Base-by-base conservation (phyloP, 2,113 vertebrate species). In the Dromiciops gliroides region DNA sequence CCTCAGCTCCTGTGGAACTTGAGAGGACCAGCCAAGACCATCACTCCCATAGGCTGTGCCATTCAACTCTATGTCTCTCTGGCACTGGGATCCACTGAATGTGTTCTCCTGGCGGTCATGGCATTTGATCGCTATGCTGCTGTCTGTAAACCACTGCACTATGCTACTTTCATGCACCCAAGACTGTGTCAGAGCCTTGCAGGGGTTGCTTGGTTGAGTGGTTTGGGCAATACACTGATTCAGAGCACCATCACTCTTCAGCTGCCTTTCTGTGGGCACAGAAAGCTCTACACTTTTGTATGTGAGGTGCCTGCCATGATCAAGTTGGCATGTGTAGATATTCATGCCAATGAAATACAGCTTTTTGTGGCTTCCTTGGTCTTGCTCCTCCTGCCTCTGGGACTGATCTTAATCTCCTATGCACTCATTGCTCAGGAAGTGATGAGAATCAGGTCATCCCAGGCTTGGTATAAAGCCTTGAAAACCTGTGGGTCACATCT, bases 251-350 rank as follows among this genome's bases (percentile, higher is more conserved):
- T 97, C 47, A 98, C 97, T 8, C 94, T 97, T 93, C 50, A 75
- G 94, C 51, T 98, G 26, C 96, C 96, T 47, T 94, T 90, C 19
- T 98, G 97, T 96, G 97, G 96, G 10, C 52, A 95, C 25, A 94
- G 37, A 24, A 3, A 75, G 52, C 93, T 98, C 3, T 94, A 97
- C 16, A 96, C 97, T 48, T 98, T 98, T 91, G 92, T 97, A 51
- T 98, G 98, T 90, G 98, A 97, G 49, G 96, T 97, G 7, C 98
- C 97, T 3, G 96, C 94, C n/a, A 56, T 97, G 91, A 95, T 97
- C 31, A 96, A 97, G 50, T 90, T 98, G 31, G 96, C 96, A 0
- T 97, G 97, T 90, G 92, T 93, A 0, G 52, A 97, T 51, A 95
- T 96, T 31, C 92, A 92, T 0, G 25, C 94, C 48, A 96, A 92